Evolutionary conservation across 2,113 vertebrate genomes (phyloP), one percentile per base, ranked within the genome.

Genomic region (Calidris pugnax): DNA sequence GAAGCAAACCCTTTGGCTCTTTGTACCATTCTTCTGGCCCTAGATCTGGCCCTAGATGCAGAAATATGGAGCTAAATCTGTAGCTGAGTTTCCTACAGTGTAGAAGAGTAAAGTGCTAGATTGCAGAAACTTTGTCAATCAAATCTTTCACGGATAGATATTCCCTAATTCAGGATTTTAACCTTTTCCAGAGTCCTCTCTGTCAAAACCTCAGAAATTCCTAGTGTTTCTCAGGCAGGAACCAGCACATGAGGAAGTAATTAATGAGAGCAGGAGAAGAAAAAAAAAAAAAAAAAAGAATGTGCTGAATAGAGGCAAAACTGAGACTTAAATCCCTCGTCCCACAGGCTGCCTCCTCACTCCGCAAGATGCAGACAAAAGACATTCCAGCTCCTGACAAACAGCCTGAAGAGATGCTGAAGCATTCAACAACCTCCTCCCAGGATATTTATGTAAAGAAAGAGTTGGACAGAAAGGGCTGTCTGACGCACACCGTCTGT

Each of bases 241-340:
- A 69, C 64, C 67, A 91, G 37, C 75, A 92, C 95, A 94, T 37
- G 60, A 96, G 93, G 90, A 96, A 95, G 85, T 60, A 95, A 96
- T 97, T 92, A 96, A 96, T 88, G 64, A 81, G 30, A 94, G 76
- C 76, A 89, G 72, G 55, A 80, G 51, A 14, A 23, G 4, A 4
- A 17, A 8, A n/a, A 77, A 43, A 37, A 77, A 43, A 37, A 32
- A 55, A 47, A 82, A 67, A 9, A 82, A 88, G 27, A 95, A 96
- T 89, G 96, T 94, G 92, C 88, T 96, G 92, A 91, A 91, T 8
- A 78, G 56, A 81, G 30, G 64, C 83, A 96, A 96, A 96, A 86
- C n/a, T 39, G 69, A 88, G 85, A 56, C 76, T 84, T 43, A 32
- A 69, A 47, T 27, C 47, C 69, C 59, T 82, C 60, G 57, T 73